Conservation (phyloP, 2,888 invertebrate genomes). For the Cactoblastis cactorum region DNA sequence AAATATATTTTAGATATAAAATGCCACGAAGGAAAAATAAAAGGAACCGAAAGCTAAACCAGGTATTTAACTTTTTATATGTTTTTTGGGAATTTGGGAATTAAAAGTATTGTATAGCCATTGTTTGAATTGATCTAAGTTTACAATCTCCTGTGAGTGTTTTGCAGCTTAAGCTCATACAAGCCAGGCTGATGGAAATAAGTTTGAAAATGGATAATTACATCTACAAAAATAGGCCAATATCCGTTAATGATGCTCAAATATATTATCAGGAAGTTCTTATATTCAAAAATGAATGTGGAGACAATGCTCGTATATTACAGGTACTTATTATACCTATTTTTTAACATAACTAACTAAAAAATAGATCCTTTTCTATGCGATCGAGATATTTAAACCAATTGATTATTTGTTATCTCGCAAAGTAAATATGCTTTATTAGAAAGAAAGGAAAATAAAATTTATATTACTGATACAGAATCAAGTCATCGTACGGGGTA, state of each 20-base stretch:
- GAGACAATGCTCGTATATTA: slow-evolving; percentile 35
- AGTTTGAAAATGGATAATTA: slow-evolving; percentile 48
- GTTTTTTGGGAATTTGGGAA: background rate
- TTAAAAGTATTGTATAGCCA: too few species aligned
- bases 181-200: slow-evolving; percentile 46
- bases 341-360: too few species aligned
- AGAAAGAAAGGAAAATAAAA: too few species aligned
- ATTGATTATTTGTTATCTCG: too few species aligned
- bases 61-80: background rate
- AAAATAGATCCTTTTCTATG: too few species aligned
- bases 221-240: slow-evolving; percentile 43
- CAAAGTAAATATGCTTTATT: too few species aligned
- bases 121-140: background rate
- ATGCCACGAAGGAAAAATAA: background rate
- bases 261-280: slow-evolving; percentile 40
- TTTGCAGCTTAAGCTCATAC: slow-evolving; percentile 38
- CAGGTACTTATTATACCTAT: slow-evolving; percentile 53
- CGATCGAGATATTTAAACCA: too few species aligned
- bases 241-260: slow-evolving; percentile 39
- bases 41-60: background rate
- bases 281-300: slow-evolving; percentile 32
- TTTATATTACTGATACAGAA: too few species aligned
- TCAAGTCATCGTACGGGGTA: too few species aligned
- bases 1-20: background rate
- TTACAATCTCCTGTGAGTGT: slow-evolving; percentile 11